phyloP scores from a whole-genome alignment of 2,113 vertebrate genomes.

The Craseonycteris thonglongyai region DNA sequence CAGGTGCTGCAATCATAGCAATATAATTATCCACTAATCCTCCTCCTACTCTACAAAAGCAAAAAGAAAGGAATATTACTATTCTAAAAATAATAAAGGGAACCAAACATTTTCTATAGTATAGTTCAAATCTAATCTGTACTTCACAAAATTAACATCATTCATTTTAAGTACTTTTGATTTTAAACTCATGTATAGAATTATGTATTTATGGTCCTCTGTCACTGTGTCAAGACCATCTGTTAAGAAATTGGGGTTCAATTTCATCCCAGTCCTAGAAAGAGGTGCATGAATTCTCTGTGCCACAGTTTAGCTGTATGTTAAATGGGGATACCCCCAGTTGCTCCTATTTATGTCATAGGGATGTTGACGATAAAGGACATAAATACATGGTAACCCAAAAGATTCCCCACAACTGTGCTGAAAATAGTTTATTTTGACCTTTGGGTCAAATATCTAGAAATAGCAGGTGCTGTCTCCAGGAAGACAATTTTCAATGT shows the following conservation, averaged over 20 bases:
- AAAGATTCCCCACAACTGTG: not conserved
- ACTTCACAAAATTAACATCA: slow-evolving; percentile 45
- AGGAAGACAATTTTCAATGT: not conserved
- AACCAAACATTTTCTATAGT: slow-evolving; percentile 33
- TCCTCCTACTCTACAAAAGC: slow-evolving; percentile 47
- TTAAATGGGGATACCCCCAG: not conserved
- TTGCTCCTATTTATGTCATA: not conserved
- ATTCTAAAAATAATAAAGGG: slow-evolving; percentile 58
- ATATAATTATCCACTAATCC: slow-evolving; percentile 69
- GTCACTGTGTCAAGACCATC: slow-evolving; percentile 11
- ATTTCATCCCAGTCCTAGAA: not conserved
- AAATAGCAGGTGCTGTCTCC: slow-evolving; percentile 3
- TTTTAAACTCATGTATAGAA: slow-evolving; percentile 16
- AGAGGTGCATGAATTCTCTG: not conserved
- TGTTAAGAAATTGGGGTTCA: slow-evolving; percentile 32
- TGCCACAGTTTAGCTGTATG: not conserved
- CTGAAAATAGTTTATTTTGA: slow-evolving; percentile 27
- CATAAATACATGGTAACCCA: not conserved
- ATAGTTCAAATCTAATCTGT: slow-evolving; percentile 33
- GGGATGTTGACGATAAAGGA: slow-evolving; percentile 7
- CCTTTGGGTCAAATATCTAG: not conserved
- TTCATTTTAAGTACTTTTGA: slow-evolving; percentile 43
- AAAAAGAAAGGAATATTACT: slow-evolving; percentile 47
- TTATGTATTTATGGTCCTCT: not conserved
- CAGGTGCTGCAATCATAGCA: slow-evolving; percentile 71